phyloP scores from a whole-genome alignment of 2,797 vertebrate species.

The Diglossa cyanea region DNA sequence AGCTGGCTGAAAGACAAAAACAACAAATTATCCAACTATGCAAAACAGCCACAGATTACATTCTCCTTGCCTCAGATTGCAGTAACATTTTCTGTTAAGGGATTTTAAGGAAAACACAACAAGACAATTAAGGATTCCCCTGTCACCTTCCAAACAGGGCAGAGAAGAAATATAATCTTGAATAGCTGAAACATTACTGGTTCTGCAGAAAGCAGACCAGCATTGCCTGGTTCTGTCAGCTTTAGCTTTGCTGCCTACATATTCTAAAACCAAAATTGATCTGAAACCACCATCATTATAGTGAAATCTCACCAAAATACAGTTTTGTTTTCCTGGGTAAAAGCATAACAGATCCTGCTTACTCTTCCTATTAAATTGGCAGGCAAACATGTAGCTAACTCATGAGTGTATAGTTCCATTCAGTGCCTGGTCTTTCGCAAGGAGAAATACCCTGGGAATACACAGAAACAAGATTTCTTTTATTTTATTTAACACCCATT shows the following conservation, averaged over 20 bases:
- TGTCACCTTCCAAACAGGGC: neutral
- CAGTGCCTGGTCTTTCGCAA: neutral
- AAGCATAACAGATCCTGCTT: neutral
- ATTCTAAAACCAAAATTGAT: neutral
- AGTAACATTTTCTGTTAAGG: neutral
- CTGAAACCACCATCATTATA: neutral
- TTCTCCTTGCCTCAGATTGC: neutral
- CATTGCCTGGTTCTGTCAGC: neutral
- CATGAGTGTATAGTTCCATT: neutral
- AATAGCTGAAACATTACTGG: neutral
- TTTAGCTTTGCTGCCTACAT: neutral
- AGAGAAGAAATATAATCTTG: neutral
- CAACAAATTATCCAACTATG: constrained; percentile 22
- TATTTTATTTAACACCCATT: neutral
- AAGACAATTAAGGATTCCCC: neutral
- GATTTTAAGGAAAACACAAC: neutral
- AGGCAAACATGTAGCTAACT: neutral
- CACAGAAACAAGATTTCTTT: neutral
- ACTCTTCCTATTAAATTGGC: neutral
- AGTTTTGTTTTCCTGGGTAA: neutral
- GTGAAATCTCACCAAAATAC: neutral
- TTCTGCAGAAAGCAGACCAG: neutral
- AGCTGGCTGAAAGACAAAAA: constrained; percentile 1
- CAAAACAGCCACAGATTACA: constrained; percentile 16
- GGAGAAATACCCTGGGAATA: neutral